Evolutionary conservation across 2,113 vertebrate species (phyloP).

Genomic region (Galeopterus variegatus): DNA sequence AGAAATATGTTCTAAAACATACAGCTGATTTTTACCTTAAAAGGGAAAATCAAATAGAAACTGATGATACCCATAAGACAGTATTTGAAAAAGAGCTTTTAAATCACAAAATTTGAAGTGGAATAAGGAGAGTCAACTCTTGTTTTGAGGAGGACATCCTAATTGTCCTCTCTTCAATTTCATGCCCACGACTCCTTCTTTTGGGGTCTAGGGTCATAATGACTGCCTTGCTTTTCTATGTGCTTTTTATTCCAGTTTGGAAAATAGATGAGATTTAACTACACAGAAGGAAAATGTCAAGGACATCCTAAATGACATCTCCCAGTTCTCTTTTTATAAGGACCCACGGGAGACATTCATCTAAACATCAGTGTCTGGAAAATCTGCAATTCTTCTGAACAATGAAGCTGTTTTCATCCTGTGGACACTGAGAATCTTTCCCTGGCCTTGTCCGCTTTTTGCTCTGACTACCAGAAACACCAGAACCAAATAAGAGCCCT

Average conservation of each 20-base stretch:
- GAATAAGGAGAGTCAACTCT: background rate
- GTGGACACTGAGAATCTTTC: background rate
- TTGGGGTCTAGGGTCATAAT: background rate
- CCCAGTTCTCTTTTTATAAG: background rate
- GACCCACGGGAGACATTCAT: background rate
- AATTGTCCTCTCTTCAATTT: background rate
- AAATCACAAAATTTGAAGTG: background rate
- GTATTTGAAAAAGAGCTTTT: background rate
- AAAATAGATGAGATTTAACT: slow-evolving; percentile 60
- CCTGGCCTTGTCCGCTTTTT: background rate
- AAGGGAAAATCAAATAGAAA: background rate
- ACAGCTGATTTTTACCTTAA: background rate
- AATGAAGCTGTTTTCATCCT: background rate
- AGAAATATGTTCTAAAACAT: background rate
- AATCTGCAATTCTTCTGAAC: slow-evolving; percentile 12
- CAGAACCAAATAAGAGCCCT: background rate
- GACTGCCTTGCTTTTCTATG: background rate
- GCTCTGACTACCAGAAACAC: background rate
- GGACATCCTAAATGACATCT: slow-evolving; percentile 31
- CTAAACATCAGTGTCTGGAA: background rate
- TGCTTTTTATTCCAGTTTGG: slow-evolving; percentile 5
- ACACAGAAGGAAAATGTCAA: slow-evolving; percentile 40
- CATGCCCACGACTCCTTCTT: background rate
- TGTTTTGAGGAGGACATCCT: background rate
- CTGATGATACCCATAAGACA: background rate